Evolutionary conservation across 2,888 invertebrate genomes (phyloP).

Genomic region (Yponomeuta sedellus): DNA sequence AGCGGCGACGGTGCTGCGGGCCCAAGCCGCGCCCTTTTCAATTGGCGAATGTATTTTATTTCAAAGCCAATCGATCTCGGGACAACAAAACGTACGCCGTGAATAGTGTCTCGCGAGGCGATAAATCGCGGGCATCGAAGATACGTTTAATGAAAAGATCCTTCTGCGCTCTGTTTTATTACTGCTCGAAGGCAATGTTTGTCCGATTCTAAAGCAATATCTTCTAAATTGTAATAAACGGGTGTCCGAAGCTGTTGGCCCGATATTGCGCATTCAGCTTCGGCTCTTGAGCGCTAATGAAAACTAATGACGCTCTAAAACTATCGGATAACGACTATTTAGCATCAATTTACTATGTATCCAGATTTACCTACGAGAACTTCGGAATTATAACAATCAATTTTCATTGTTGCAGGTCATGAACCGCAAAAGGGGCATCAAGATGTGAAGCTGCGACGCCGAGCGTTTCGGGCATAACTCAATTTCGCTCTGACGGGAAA

Average conservation of each 20-base stretch:
- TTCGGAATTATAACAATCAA: neutral
- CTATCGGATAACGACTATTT: neutral
- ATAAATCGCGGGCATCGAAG: constrained; percentile 65
- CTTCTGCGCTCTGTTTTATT: constrained; percentile 56
- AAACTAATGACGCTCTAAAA: constrained; percentile 12
- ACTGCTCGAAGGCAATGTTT: constrained; percentile 33
- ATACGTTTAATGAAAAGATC: constrained; percentile 71
- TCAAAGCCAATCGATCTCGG: constrained; percentile 67
- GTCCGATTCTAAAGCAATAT: constrained; percentile 16
- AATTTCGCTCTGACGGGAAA: constrained; percentile 38
- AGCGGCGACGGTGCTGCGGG: neutral
- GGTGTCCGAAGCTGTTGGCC: constrained; percentile 7
- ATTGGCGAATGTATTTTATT: constrained; percentile 73
- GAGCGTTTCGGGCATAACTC: constrained; percentile 32
- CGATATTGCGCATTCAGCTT: constrained; percentile 15
- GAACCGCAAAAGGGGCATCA: constrained; percentile 25
- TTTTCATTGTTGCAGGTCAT: constrained; percentile 14
- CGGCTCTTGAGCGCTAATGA: constrained; percentile 12
- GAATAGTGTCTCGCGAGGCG: constrained; percentile 67
- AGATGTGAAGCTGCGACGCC: constrained; percentile 30
- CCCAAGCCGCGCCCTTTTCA: constrained; percentile 50
- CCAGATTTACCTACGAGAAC: neutral
- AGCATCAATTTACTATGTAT: constrained; percentile 1
- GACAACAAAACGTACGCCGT: constrained; percentile 66
- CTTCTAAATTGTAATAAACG: constrained; percentile 18